Conservation (phyloP, 2,113 vertebrate species). For the Neofelis nebulosa region DNA sequence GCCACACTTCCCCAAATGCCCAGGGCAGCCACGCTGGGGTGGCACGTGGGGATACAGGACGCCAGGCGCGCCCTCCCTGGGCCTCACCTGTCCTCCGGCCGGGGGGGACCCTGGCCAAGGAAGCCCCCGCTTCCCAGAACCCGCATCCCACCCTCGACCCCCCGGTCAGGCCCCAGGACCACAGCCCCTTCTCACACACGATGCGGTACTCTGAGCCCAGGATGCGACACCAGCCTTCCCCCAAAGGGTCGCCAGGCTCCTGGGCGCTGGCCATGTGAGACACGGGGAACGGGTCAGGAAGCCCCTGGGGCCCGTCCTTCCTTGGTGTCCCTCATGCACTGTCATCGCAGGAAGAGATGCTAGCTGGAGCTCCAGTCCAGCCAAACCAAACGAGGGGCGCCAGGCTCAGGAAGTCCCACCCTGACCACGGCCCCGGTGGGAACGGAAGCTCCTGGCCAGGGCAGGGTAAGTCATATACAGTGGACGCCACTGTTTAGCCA, state of each 20-base stretch:
- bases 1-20: neutral
- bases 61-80: neutral
- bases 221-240: accelerated
- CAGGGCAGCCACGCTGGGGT: neutral
- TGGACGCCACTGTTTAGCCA: accelerated
- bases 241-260: too few relatives aligned
- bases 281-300: neutral
- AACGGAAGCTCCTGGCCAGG: neutral
- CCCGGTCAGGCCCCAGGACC: neutral
- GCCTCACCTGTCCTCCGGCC: neutral
- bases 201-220: neutral
- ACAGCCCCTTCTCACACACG: neutral
- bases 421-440: neutral
- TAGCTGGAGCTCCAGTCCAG: too few relatives aligned
- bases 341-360: accelerated
- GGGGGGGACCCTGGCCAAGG: neutral
- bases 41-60: neutral
- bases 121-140: neutral
- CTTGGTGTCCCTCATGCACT: too few relatives aligned
- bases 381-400: accelerated
- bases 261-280: accelerated
- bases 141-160: neutral
- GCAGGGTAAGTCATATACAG: neutral
- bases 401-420: neutral
- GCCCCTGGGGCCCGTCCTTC: accelerated